These are phyloP conservation scores for Entomobrya proxima DNA, from an alignment of 2,888 invertebrate species.

Conservation along the genomic window DNA sequence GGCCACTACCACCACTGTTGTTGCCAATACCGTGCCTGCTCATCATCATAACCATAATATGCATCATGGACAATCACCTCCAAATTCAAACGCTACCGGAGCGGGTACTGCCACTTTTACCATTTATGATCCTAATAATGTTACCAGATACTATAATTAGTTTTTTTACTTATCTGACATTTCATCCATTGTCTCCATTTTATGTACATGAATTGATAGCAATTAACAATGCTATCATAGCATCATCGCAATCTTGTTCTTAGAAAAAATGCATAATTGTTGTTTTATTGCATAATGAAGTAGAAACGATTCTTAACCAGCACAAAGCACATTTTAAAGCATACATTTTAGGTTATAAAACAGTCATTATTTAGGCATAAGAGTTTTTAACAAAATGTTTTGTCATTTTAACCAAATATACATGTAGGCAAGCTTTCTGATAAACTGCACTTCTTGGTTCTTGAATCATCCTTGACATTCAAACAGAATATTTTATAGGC, in stretches of 20 bases:
- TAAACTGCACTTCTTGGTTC: not conserved
- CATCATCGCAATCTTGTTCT: no score
- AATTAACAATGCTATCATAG: no score
- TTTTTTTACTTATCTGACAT: no score
- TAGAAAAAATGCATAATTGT: no score
- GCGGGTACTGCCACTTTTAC: constrained; percentile 32
- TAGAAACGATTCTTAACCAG: no score
- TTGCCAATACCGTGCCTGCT: constrained; percentile 41
- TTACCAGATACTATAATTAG: constrained; percentile 68
- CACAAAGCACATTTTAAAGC: not conserved
- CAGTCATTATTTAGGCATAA: not conserved
- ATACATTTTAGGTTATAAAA: not conserved
- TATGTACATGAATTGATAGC: no score
- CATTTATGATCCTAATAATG: constrained; percentile 54
- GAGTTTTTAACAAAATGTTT: constrained; percentile 12
- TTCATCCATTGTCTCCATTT: no score
- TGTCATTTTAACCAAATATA: not conserved
- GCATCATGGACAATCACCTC: constrained; percentile 27
- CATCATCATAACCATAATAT: constrained; percentile 47
- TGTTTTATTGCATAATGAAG: no score
- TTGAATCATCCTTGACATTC: constrained; percentile 16
- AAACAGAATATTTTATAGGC: not conserved
- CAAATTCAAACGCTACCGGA: constrained; percentile 4
- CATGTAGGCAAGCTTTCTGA: not conserved
- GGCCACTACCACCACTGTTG: not conserved